Evolutionary conservation across 2,113 vertebrate genomes (phyloP).

Genomic region (Sus scrofa): T2T-Sscrofa CM000816.6:531001-531500

Average conservation of each 20-base stretch:
- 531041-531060: rapidly evolving
- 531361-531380: slow-evolving; percentile 84
- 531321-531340: too few relatives aligned
- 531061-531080: background rate
- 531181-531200: background rate
- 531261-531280: background rate
- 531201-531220: background rate
- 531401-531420: slow-evolving; percentile 94
- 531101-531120: background rate
- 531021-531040: background rate
- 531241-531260: background rate
- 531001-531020: background rate
- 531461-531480: slow-evolving; percentile 87
- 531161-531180: rapidly evolving
- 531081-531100: background rate
- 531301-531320: too few relatives aligned
- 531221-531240: background rate
- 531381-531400: slow-evolving; percentile 88
- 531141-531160: background rate
- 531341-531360: background rate
- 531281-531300: background rate
- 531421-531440: slow-evolving; percentile 93
- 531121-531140: too few relatives aligned
- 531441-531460: slow-evolving; percentile 92
- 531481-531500: background rate